Conservation (phyloP, 2,113 vertebrate genomes). For the Seriola aureovittata region DNA sequence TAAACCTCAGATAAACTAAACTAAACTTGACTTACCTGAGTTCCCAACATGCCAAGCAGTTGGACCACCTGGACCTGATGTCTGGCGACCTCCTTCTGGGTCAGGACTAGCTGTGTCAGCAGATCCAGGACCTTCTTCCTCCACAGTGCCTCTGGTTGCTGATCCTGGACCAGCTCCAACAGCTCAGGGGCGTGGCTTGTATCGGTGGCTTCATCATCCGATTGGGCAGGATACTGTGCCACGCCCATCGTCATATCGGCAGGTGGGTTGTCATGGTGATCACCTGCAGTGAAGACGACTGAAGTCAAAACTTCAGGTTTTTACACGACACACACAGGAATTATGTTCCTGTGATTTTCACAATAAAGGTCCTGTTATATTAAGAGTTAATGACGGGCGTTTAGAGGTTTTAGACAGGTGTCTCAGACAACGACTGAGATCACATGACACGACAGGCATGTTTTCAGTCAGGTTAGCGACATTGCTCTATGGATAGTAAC, state of each 20-base stretch:
- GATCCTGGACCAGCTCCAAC: slow-evolving; percentile 16
- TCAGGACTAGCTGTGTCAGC: slow-evolving; percentile 63
- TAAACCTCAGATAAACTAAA: background rate
- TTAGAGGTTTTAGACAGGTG: background rate
- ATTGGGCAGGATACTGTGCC: slow-evolving; percentile 2
- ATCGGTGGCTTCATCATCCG: background rate
- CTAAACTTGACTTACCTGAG: slow-evolving; percentile 47
- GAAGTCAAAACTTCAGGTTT: slow-evolving; percentile 63
- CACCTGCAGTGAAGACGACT: slow-evolving; percentile 65
- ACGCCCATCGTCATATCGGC: slow-evolving; percentile 33
- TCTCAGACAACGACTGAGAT: background rate
- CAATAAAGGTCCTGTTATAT: background rate
- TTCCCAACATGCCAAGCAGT: slow-evolving; percentile 57
- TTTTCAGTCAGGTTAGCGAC: background rate
- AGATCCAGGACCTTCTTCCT: slow-evolving; percentile 48
- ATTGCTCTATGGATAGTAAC: background rate
- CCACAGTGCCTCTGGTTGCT: slow-evolving; percentile 37
- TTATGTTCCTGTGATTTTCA: background rate
- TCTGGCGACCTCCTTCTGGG: slow-evolving; percentile 63
- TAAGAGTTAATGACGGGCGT: background rate
- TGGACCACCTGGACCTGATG: slow-evolving; percentile 67
- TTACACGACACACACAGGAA: background rate
- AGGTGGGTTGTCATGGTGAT: slow-evolving; percentile 35
- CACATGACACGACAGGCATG: background rate
- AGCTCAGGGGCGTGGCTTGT: background rate